Evolutionary conservation across 2,888 invertebrate genomes (phyloP).

Genomic region (Troides helena): DNA sequence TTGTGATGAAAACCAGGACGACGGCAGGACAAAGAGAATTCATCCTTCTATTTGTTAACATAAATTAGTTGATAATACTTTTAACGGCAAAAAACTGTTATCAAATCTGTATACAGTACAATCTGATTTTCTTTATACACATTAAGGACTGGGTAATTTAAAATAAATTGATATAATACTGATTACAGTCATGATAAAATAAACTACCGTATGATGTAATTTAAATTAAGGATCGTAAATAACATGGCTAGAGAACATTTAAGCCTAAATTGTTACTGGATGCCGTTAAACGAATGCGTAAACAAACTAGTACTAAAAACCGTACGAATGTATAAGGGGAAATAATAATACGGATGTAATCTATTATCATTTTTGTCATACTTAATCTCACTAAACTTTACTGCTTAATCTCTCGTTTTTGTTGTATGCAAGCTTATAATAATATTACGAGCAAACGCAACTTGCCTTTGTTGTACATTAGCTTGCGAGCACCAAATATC

Average conservation of each 20-base stretch:
- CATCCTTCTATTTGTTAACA: neutral
- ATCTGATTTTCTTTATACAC: neutral
- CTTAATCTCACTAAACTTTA: constrained; percentile 51
- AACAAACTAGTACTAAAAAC: constrained; percentile 37
- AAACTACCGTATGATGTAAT: neutral
- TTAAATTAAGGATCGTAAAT: constrained; percentile 41
- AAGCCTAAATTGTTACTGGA: constrained; percentile 45
- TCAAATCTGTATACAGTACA: neutral
- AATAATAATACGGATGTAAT: constrained; percentile 54
- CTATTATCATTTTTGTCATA: constrained; percentile 60
- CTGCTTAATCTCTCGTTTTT: constrained; percentile 55
- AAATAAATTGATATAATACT: neutral
- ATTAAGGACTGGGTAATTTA: neutral
- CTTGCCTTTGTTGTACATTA: constrained; percentile 59
- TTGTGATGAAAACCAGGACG: neutral
- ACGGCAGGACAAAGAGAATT: neutral
- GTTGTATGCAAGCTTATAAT: constrained; percentile 52
- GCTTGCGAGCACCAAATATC: constrained; percentile 49
- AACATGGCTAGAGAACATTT: constrained; percentile 43
- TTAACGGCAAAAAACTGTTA: neutral
- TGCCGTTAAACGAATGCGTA: constrained; percentile 48
- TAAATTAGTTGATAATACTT: neutral
- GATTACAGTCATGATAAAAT: neutral
- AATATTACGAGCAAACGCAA: constrained; percentile 61
- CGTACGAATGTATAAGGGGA: constrained; percentile 46